Conservation (phyloP, 1,140 invertebrate species). For the Apis cerana region DNA sequence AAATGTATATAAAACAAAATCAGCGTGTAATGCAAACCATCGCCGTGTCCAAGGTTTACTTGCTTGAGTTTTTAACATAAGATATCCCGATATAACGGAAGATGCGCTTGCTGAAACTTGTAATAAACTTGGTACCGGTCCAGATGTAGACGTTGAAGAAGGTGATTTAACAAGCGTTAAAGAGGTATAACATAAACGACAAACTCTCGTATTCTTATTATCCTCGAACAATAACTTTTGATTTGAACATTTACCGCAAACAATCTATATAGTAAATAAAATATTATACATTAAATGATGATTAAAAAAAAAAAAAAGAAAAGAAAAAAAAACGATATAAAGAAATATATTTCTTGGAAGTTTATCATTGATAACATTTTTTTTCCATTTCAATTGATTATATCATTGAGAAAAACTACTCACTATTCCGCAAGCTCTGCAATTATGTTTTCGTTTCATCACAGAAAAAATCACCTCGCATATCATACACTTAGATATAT, state of each 20-base stretch:
- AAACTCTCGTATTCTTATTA: slow-evolving; percentile 81
- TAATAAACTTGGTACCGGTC: slow-evolving; percentile 76
- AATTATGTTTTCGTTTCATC: slow-evolving; percentile 88
- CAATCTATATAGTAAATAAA: slow-evolving; percentile 80
- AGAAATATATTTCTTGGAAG: background rate
- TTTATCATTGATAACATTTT: background rate
- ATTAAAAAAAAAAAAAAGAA: slow-evolving; percentile 21
- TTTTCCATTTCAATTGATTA: background rate
- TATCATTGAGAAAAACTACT: slow-evolving; percentile 49
- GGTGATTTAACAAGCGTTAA: slow-evolving; percentile 74
- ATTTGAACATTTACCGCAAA: slow-evolving; percentile 87
- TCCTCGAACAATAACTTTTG: slow-evolving; percentile 86
- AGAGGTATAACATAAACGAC: slow-evolving; percentile 76
- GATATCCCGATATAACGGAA: slow-evolving; percentile 83
- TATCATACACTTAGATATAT: slow-evolving; percentile 88
- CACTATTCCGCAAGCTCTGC: slow-evolving; percentile 89
- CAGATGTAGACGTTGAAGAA: slow-evolving; percentile 71
- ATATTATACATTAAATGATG: background rate
- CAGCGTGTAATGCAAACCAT: slow-evolving; percentile 84
- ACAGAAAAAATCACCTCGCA: slow-evolving; percentile 88
- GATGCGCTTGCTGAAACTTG: slow-evolving; percentile 83
- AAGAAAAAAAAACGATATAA: background rate
- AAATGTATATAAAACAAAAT: slow-evolving; percentile 86
- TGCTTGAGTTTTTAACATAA: slow-evolving; percentile 83
- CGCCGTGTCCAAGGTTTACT: slow-evolving; percentile 83